Percentiles rank a stretch among this genome's conserved stretches.
Conservation (phyloP, 64 coral and sea anemone species). For the Dendrophyllia cribrosa region DNA sequence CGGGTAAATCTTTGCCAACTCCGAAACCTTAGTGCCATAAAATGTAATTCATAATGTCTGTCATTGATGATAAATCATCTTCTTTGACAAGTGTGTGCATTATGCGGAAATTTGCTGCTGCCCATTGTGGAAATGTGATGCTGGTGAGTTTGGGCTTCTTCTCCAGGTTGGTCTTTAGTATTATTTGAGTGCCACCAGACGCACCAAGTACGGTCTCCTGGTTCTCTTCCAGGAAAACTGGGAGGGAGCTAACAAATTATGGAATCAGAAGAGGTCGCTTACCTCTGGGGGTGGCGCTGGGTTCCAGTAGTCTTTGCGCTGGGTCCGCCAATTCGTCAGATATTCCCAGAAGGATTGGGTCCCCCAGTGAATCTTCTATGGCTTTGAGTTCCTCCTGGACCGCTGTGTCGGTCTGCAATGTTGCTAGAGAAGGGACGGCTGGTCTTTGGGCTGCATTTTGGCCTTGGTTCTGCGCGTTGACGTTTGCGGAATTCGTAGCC, state of each 20-base stretch:
- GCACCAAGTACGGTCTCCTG: background rate
- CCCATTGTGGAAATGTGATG: slow-evolving; percentile 29
- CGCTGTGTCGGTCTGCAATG: too few relatives aligned
- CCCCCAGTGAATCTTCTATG: too few relatives aligned
- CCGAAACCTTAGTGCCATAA: slow-evolving; percentile 39
- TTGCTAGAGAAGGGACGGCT: too few relatives aligned
- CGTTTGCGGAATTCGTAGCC: background rate
- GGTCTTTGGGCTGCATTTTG: too few relatives aligned
- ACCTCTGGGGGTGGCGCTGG: background rate
- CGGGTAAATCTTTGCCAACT: slow-evolving; percentile 41
- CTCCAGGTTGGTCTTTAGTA: background rate
- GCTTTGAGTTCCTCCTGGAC: too few relatives aligned
- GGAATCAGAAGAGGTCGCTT: background rate
- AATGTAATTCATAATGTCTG: slow-evolving; percentile 47
- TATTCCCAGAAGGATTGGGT: too few relatives aligned
- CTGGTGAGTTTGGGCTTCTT: background rate
- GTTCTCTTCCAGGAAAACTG: slow-evolving; percentile 7
- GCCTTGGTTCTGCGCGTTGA: background rate
- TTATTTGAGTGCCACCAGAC: background rate
- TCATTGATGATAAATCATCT: background rate
- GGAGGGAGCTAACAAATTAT: slow-evolving; percentile 2
- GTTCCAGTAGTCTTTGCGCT: slow-evolving; percentile 6
- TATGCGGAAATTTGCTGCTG: slow-evolving; percentile 42
- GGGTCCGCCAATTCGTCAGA: too few relatives aligned
- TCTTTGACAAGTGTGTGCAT: slow-evolving; percentile 52